Percentiles rank a stretch among this genome's conserved stretches.
phyloP scores from a whole-genome alignment of 2,888 invertebrate genomes.

The Mythimna loreyi region DNA sequence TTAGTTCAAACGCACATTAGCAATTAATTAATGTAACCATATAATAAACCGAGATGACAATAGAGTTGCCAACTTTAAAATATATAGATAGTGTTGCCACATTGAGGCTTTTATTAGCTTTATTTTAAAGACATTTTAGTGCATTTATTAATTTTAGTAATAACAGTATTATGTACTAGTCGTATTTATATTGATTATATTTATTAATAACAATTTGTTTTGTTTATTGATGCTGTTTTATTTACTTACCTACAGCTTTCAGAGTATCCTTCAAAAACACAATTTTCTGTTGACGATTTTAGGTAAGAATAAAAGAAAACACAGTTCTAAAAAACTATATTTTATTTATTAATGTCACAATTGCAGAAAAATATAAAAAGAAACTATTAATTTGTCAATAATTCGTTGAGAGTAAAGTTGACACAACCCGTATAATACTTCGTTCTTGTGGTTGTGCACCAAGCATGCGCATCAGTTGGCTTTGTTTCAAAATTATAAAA shows the following conservation, averaged over 20 bases:
- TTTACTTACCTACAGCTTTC: constrained; percentile 6
- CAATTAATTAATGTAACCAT: constrained; percentile 1
- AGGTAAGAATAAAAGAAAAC: constrained; percentile 36
- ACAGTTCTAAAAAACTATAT: constrained; percentile 59
- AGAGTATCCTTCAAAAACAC: background rate
- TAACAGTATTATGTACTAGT: constrained; percentile 77
- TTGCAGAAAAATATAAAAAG: constrained; percentile 61
- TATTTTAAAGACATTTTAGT: constrained; percentile 64
- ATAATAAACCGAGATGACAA: no score
- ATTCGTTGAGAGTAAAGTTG: constrained; percentile 41
- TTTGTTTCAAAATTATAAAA: background rate
- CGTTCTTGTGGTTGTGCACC: constrained; percentile 8
- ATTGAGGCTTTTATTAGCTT: constrained; percentile 36
- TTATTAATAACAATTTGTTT: constrained; percentile 70
- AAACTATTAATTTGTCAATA: constrained; percentile 43
- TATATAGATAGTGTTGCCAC: constrained; percentile 24
- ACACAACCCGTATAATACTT: constrained; percentile 63
- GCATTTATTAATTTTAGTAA: constrained; percentile 67
- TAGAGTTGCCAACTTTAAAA: constrained; percentile 38
- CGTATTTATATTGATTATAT: constrained; percentile 69
- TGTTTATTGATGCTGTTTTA: constrained; percentile 55
- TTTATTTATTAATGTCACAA: constrained; percentile 64
- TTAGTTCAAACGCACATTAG: background rate
- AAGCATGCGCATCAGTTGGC: constrained; percentile 10
- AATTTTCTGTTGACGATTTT: background rate